Evolutionary conservation across 2,113 vertebrate species (phyloP).

Genomic region (Phyllostomus discolor): DNA sequence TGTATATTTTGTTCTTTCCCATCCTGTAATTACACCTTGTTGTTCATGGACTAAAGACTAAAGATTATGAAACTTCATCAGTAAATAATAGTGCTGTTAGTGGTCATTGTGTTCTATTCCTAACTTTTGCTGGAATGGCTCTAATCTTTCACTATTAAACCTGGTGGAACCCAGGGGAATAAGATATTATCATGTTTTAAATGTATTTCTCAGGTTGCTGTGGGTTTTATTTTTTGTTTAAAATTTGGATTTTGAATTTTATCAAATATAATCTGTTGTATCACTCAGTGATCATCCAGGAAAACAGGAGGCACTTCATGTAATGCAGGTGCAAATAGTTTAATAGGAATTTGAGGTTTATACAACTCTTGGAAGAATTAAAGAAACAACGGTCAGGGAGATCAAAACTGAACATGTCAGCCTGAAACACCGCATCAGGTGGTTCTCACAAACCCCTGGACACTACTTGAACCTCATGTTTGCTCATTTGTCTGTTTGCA

Average conservation of each 20-base stretch:
- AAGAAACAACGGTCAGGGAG: not conserved
- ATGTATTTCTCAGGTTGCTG: not conserved
- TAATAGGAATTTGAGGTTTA: conserved; percentile 1
- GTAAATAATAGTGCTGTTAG: not conserved
- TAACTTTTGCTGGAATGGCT: not conserved
- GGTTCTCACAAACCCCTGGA: not conserved
- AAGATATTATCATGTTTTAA: not conserved
- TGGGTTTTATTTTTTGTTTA: not conserved
- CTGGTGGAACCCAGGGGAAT: not conserved
- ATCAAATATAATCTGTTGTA: not conserved
- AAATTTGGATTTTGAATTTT: not conserved
- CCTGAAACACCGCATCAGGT: not conserved
- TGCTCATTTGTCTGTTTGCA: not conserved
- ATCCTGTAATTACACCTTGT: not conserved
- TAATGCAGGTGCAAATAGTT: not conserved
- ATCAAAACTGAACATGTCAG: not conserved
- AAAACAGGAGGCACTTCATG: not conserved
- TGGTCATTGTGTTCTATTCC: not conserved
- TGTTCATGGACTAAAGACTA: not conserved
- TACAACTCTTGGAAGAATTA: not conserved
- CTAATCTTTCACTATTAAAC: not conserved
- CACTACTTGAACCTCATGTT: not conserved
- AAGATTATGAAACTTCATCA: not conserved
- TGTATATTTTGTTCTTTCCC: not conserved
- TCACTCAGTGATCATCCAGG: not conserved